Evolutionary conservation across 2,888 invertebrate genomes (phyloP).

Genomic region (Hypomecis atomaria): DNA sequence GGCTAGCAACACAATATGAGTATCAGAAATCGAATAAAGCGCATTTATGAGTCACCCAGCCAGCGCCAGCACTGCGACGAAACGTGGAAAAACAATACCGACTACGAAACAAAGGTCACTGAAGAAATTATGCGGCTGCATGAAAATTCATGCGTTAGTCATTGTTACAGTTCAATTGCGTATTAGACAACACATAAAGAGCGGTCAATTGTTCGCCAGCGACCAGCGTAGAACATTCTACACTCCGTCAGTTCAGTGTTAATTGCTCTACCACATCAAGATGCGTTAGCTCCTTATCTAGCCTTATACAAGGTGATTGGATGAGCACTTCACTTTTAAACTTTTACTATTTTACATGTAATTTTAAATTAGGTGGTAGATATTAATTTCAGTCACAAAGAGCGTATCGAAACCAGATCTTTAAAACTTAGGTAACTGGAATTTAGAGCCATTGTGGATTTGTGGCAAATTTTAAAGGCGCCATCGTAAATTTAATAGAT

Average conservation of each 20-base stretch:
- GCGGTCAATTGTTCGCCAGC: conserved; percentile 21
- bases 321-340: neutral
- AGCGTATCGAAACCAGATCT: too few species aligned
- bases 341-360: too few species aligned
- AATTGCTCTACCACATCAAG: conserved; percentile 47
- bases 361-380: too few species aligned
- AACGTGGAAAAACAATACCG: conserved; percentile 61
- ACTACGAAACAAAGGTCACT: conserved; percentile 70
- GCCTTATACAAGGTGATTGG: neutral
- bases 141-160: conserved; percentile 73
- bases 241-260: conserved; percentile 39
- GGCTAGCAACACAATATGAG: conserved; percentile 32
- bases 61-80: conserved; percentile 49
- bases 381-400: too few species aligned
- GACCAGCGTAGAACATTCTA: conserved; percentile 48
- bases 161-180: conserved; percentile 51
- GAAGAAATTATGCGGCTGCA: conserved; percentile 65
- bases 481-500: too few species aligned
- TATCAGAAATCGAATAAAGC: conserved; percentile 47
- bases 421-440: too few species aligned
- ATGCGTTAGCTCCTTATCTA: conserved; percentile 41
- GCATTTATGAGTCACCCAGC: conserved; percentile 60
- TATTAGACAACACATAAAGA: conserved; percentile 13
- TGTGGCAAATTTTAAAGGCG: too few species aligned
- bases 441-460: too few species aligned